Evolutionary conservation across 2,797 vertebrate species (phyloP), one percentile per base, ranked within the genome.

Genomic region (Alcedo quadribrachys): DNA sequence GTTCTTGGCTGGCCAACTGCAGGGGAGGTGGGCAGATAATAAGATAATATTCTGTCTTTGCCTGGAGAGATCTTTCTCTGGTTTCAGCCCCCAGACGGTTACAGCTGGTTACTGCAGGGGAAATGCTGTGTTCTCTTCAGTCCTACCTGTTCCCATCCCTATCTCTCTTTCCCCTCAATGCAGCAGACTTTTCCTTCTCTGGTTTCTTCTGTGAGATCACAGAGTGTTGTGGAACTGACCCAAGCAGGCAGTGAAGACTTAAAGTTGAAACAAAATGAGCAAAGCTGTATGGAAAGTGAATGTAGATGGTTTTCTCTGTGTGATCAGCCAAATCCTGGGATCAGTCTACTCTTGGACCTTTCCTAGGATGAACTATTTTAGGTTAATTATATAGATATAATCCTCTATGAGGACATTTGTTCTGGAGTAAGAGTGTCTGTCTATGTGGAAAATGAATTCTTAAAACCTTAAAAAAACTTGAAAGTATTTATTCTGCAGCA

Each of bases 381-480:
- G 54, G 37, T 82, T 89, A 88, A 90, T 93, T 90, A 48, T 9
- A 15, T 40, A 54, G 40, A 5, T 58, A 18, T 25, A 81, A 89
- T 79, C 24, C 16, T 4, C 19, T 68, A 1, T 45, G 67, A 60
- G 55, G 37, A 40, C 30, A 16, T 54, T 70, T 81, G 60, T 87
- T 89, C 63, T 79, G 32, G 14, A 40, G 11, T 67, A 50, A 53
- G 79, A 77, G 24, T 54, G 19, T 55, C 53, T 75, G n/a, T 62
- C 77, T 76, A 0, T 45, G 40, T 66, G 54, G 63, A 86, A 82
- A 76, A 9, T 60, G 30, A 90, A 37, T 61, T 92, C 81, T 63
- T 85, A 61, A 90, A 94, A 80, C 63, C 25, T 63, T 85, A 61
- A 90, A 94, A 77, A 60, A 22, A 46, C 75, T 90, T 85, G 45